These are phyloP conservation scores for Drosophila parthenogenetica DNA, from an alignment of 2,888 invertebrate species.

Conservation along the genomic window DNA sequence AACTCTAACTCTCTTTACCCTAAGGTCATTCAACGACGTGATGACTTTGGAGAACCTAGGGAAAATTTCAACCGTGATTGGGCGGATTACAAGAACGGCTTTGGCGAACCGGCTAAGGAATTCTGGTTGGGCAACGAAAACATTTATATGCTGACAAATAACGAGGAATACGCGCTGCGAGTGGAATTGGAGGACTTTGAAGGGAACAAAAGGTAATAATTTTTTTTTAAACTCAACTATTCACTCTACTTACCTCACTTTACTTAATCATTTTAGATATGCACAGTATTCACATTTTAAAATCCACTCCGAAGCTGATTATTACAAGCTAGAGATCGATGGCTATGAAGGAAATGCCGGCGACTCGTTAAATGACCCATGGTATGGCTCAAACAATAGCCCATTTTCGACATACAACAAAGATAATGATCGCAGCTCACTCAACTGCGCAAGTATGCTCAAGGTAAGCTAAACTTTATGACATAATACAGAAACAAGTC, in stretches of 20 bases:
- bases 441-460: constrained; percentile 96
- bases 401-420: constrained; percentile 97
- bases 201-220: constrained; percentile 93
- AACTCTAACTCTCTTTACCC: neutral
- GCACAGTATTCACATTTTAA: constrained; percentile 97
- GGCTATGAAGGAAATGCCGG: constrained; percentile 96
- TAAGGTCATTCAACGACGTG: constrained; percentile 95
- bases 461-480: constrained; percentile 85
- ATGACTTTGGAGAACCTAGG: constrained; percentile 94
- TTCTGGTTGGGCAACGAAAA: constrained; percentile 98
- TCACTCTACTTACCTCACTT: neutral
- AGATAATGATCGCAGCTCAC: constrained; percentile 95
- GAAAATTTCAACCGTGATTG: constrained; percentile 97
- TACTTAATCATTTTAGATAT: constrained; percentile 87
- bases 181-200: constrained; percentile 97
- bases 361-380: constrained; percentile 96
- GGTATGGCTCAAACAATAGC: constrained; percentile 97
- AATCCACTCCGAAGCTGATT: constrained; percentile 95
- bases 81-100: constrained; percentile 96
- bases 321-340: constrained; percentile 96
- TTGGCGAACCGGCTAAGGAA: constrained; percentile 95
- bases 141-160: constrained; percentile 96
- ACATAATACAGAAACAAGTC: too few species aligned
- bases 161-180: constrained; percentile 94
- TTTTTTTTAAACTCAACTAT: neutral